These are phyloP conservation scores for Sarcophaga subvicina DNA, from an alignment of 2,888 invertebrate genomes.

Conservation along the genomic window DNA sequence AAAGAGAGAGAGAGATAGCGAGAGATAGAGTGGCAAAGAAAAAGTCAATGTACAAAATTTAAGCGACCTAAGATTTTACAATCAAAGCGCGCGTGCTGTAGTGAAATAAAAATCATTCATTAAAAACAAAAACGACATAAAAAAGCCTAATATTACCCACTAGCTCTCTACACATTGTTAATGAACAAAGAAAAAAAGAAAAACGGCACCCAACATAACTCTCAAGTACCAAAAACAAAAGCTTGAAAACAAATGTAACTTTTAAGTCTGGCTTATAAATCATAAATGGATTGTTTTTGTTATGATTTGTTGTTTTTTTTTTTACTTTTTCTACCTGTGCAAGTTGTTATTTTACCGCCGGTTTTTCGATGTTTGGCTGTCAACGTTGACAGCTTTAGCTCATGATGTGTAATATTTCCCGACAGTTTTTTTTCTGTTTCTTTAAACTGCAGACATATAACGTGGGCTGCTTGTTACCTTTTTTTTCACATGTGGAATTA, in stretches of 20 bases:
- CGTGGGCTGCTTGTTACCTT: constrained; percentile 41
- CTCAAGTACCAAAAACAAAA: background rate
- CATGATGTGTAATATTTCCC: constrained; percentile 45
- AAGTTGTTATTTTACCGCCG: constrained; percentile 20
- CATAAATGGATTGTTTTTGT: constrained; percentile 42
- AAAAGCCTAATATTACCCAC: too few relatives aligned
- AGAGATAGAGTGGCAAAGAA: background rate
- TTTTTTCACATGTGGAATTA: background rate
- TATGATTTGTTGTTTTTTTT: constrained; percentile 1
- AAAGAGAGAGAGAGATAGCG: too few relatives aligned
- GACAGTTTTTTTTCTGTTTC: constrained; percentile 15
- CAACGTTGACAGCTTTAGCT: constrained; percentile 59
- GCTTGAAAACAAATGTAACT: background rate
- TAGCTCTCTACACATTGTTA: constrained; percentile 19
- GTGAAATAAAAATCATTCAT: constrained; percentile 6
- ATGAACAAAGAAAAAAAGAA: background rate
- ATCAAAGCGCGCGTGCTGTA: constrained; percentile 34
- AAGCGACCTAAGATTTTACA: constrained; percentile 24
- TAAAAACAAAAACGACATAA: background rate
- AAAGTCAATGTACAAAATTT: constrained; percentile 49
- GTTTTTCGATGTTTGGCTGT: constrained; percentile 50
- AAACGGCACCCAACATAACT: background rate
- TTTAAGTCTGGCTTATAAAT: constrained; percentile 43
- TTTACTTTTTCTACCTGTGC: constrained; percentile 13
- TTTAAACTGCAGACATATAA: constrained; percentile 28